These are phyloP conservation scores for Pterophyllum scalare DNA, from an alignment of 2,113 vertebrate species.

Conservation along the genomic window DNA sequence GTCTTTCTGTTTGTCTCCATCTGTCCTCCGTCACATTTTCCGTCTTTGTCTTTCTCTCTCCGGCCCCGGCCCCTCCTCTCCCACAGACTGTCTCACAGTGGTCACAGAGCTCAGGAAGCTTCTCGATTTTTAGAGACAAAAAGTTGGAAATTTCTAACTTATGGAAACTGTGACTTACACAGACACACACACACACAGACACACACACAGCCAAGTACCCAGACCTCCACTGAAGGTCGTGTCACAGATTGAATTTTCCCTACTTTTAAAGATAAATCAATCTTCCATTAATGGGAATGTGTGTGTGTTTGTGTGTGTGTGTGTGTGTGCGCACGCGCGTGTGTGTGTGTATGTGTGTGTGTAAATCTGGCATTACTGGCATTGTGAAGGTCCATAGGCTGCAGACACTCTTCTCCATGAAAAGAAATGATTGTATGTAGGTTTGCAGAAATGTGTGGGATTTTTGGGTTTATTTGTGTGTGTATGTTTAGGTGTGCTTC, in stretches of 20 bases:
- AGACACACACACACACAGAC: neutral
- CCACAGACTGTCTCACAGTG: neutral
- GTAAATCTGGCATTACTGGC: neutral
- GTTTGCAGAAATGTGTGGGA: neutral
- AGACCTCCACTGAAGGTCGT: slow-evolving; percentile 55
- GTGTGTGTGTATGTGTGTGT: neutral
- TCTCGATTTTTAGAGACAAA: slow-evolving; percentile 24
- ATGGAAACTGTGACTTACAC: slow-evolving; percentile 23
- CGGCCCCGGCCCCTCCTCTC: neutral
- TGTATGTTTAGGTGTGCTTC: neutral
- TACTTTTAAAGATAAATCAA: slow-evolving; percentile 73
- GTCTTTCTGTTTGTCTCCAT: slow-evolving; percentile 30
- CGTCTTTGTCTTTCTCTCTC: slow-evolving; percentile 13
- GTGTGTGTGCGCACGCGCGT: too few relatives aligned
- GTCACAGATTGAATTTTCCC: slow-evolving; percentile 65
- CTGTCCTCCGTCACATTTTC: slow-evolving; percentile 34
- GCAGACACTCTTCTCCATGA: neutral
- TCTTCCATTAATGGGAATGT: slow-evolving; percentile 62
- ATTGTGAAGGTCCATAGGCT: neutral
- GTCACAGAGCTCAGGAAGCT: slow-evolving; percentile 1
- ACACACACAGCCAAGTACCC: neutral
- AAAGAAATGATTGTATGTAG: neutral
- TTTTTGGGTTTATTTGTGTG: neutral
- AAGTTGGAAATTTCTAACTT: slow-evolving; percentile 23
- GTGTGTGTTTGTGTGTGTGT: neutral